Conservation (phyloP, 2,113 vertebrate species). For the Macrotis lagotis region DNA sequence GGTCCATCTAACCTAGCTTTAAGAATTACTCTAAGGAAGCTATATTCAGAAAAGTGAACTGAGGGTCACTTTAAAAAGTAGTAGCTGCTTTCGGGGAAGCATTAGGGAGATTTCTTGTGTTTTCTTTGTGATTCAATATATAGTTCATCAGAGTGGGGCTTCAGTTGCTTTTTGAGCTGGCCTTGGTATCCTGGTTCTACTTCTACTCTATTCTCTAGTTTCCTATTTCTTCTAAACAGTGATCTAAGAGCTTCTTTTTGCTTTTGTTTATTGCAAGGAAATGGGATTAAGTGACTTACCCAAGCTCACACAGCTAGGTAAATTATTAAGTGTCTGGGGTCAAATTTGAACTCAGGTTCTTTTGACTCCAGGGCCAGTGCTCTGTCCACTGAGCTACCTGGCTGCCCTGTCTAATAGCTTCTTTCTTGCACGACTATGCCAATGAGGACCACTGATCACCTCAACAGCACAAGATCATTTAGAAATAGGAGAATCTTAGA, state of each 20-base stretch:
- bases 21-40: background rate
- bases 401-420: background rate
- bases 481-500: background rate
- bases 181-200: background rate
- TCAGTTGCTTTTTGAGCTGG: background rate
- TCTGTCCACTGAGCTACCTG: no score
- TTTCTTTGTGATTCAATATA: background rate
- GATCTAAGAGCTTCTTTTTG: background rate
- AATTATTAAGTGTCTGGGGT: no score
- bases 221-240: background rate
- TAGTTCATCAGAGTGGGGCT: background rate
- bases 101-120: background rate
- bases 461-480: background rate
- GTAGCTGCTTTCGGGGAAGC: background rate
- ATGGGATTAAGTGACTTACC: no score
- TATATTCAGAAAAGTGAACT: background rate
- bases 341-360: no score
- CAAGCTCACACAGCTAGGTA: no score
- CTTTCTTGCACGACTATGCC: background rate
- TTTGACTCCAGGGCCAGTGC: no score
- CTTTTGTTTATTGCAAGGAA: no score
- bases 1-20: background rate
- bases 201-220: background rate
- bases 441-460: background rate
- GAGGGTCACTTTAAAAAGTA: background rate